A percentile compares a stretch with the other conserved stretches of the same genome.
These are phyloP conservation scores for Epistrophella euchroma DNA, from an alignment of 2,888 invertebrate genomes.

Conservation along the genomic window DNA sequence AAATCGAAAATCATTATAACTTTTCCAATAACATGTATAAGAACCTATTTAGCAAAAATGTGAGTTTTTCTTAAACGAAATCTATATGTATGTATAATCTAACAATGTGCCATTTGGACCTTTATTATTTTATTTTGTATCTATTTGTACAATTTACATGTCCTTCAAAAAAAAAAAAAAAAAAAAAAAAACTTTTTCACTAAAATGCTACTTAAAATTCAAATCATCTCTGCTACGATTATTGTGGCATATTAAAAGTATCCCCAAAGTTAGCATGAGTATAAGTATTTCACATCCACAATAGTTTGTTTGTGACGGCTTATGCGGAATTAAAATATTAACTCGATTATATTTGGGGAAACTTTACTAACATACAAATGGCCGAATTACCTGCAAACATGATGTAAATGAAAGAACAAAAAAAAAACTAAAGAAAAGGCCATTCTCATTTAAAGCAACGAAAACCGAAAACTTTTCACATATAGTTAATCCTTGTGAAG, in stretches of 20 bases:
- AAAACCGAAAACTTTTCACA: slow-evolving; percentile 45
- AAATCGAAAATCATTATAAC: slow-evolving; percentile 61
- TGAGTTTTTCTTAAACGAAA: slow-evolving; percentile 6
- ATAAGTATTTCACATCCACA: slow-evolving; percentile 4
- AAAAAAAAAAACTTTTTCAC: slow-evolving; percentile 33
- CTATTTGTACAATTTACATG: slow-evolving; percentile 13
- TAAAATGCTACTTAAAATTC: slow-evolving; percentile 63
- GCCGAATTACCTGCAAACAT: slow-evolving; percentile 69
- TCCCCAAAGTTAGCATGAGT: slow-evolving; percentile 46
- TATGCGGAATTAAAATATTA: slow-evolving; percentile 72
- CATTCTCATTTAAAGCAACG: neutral
- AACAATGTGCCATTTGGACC: slow-evolving; percentile 36
- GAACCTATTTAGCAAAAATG: slow-evolving; percentile 3
- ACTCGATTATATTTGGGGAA: slow-evolving; percentile 61
- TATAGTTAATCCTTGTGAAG: slow-evolving; percentile 48
- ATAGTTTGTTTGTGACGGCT: slow-evolving; percentile 58
- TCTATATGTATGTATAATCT: neutral
- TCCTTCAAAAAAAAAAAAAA: slow-evolving; percentile 38
- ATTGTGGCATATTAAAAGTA: slow-evolving; percentile 73
- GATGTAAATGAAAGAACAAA: slow-evolving; percentile 58
- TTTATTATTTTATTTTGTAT: slow-evolving; percentile 4
- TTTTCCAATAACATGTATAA: slow-evolving; percentile 60
- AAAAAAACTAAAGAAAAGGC: slow-evolving; percentile 12
- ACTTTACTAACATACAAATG: slow-evolving; percentile 72
- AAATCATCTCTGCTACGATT: slow-evolving; percentile 67